These are phyloP conservation scores for Trachelus troglodyta DNA, from an alignment of 2,888 invertebrate genomes.

Conservation along the genomic window DNA sequence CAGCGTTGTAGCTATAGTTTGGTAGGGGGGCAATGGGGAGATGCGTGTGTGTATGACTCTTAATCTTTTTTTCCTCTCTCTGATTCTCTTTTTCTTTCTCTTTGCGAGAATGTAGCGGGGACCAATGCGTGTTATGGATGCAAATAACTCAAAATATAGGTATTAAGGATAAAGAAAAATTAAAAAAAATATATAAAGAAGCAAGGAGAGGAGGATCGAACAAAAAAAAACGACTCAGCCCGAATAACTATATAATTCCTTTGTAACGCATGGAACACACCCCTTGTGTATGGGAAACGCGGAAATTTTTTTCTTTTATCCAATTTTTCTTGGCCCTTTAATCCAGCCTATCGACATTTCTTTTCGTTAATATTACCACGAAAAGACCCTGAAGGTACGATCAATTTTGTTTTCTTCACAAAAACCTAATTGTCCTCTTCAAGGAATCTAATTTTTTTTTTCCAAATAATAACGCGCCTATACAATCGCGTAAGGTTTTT, in stretches of 20 bases:
- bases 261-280: not conserved
- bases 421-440: not conserved
- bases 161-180: not conserved
- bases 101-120: not conserved
- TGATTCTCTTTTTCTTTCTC: not conserved
- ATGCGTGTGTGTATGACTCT: constrained; percentile 27
- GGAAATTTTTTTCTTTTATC: not conserved
- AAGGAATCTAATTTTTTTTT: not conserved
- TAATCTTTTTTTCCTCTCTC: not conserved
- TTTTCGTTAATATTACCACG: not conserved
- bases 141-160: not conserved
- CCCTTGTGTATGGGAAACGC: not conserved
- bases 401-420: not conserved
- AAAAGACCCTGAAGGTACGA: not conserved
- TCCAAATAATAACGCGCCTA: not conserved
- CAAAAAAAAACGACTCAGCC: not conserved
- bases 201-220: not conserved
- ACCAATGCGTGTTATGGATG: not conserved
- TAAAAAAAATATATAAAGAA: not conserved
- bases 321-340: not conserved
- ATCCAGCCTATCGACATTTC: not conserved
- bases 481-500: not conserved
- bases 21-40: constrained; percentile 48
- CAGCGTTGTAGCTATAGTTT: constrained; percentile 59
- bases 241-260: not conserved